Evolutionary conservation across 2,888 invertebrate species (phyloP).

Genomic region (Platycheirus rosarum): DNA sequence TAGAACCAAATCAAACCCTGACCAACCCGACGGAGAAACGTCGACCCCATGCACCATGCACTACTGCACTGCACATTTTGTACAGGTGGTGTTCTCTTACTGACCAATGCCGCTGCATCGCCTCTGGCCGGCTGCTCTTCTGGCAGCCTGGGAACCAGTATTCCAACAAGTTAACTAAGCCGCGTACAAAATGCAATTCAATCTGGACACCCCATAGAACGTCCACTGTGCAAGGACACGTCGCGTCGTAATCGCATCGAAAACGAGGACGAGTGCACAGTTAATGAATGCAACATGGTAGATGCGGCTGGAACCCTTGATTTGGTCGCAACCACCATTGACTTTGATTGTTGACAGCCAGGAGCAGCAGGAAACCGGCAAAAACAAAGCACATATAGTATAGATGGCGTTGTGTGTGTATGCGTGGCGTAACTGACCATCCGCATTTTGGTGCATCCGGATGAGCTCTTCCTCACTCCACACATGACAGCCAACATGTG

Average conservation of each 20-base stretch:
- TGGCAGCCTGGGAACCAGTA: constrained; percentile 67
- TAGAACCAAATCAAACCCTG: constrained; percentile 62
- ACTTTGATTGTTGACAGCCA: constrained; percentile 68
- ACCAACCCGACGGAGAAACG: constrained; percentile 62
- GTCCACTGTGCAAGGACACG: constrained; percentile 63
- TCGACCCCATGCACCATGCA: constrained; percentile 50
- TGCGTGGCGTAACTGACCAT: constrained; percentile 68
- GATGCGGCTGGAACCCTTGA: constrained; percentile 64
- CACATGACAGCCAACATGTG: constrained; percentile 46
- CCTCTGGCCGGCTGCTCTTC: constrained; percentile 39
- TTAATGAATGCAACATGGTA: constrained; percentile 67
- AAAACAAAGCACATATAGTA: constrained; percentile 30
- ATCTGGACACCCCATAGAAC: constrained; percentile 37
- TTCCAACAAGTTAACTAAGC: constrained; percentile 54
- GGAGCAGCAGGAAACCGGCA: constrained; percentile 47
- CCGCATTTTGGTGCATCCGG: constrained; percentile 72
- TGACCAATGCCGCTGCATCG: constrained; percentile 34
- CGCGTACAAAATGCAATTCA: constrained; percentile 70
- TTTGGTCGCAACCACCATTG: constrained; percentile 52
- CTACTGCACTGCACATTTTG: constrained; percentile 56
- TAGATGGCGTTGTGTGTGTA: constrained; percentile 14
- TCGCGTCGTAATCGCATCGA: constrained; percentile 48
- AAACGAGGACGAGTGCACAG: constrained; percentile 50
- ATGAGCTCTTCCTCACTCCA: constrained; percentile 40
- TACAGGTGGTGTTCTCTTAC: constrained; percentile 52